Base-by-base conservation (phyloP, 2,113 vertebrate genomes). In the Tichodroma muraria region DNA sequence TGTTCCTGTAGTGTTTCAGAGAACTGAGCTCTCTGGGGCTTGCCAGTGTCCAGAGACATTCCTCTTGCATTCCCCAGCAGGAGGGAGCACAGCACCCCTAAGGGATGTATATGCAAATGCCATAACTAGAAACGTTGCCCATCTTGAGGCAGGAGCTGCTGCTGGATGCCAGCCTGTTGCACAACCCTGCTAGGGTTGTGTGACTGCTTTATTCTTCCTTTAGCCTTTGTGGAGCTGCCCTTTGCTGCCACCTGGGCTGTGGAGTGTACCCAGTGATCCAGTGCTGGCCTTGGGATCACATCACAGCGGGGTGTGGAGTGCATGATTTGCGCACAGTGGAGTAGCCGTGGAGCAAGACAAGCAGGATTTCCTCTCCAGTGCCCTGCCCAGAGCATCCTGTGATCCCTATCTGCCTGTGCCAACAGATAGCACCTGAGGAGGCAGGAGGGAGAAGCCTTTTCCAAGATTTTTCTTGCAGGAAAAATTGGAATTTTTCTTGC, bases 181-280 rank as follows among this genome's bases (percentile, higher is more conserved):
- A 28, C 33, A 77, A 80, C 52, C 28, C 56, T 37, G 3, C 7
- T 42, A 24, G 38, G 38, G 5, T 70, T 40, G 12, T 3, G 6
- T 35, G 86, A 40, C 22, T 57, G 54, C 82, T 91, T 70, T 33
- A 2, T 33, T 24, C 79, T 72, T 61, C 60, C 31, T 89, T 61
- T 7, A 77, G 49, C 61, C 64, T 88, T 35, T 2, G 10, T 16
- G 47, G 84, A 80, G 87, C 75, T 96, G 93, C 70, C 66, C 91
- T 96, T 89, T 89, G 93, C 91, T 95, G 93, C 89, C 91, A 79
- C 49, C 80, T 92, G 95, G 92, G 72, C 63, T 95, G 77, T 69
- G 79, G 30, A 24, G 27, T 4, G 21, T 44, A 21, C n/a, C 53
- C 69, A 42, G 53, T 44, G 57, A 21, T 31, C 53, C 69, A 42